These are phyloP conservation scores for Ceratosolen fusciceps DNA, from an alignment of 1,140 invertebrate genomes.

Conservation along the genomic window DNA sequence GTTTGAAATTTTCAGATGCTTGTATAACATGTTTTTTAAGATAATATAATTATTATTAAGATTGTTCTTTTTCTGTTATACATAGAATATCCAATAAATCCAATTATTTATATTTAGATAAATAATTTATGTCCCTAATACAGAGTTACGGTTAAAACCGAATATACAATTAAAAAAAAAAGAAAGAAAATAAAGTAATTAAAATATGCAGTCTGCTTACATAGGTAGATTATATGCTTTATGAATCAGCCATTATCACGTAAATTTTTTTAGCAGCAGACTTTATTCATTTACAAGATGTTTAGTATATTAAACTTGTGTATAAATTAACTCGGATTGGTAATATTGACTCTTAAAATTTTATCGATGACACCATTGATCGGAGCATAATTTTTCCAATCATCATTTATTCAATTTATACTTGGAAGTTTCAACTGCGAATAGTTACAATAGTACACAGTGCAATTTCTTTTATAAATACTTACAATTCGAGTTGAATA, in stretches of 20 bases:
- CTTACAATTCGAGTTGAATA: too few species aligned
- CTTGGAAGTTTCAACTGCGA: neutral
- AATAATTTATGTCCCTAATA: too few species aligned
- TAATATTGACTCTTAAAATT: constrained; percentile 45
- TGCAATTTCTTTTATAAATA: too few species aligned
- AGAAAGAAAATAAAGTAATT: neutral
- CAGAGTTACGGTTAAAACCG: too few species aligned
- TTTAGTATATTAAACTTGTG: neutral
- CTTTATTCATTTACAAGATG: neutral
- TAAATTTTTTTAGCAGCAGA: neutral
- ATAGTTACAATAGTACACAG: neutral
- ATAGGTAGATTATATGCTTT: neutral
- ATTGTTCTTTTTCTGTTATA: neutral
- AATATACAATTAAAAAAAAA: too few species aligned
- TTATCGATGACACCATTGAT: neutral
- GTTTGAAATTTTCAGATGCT: neutral
- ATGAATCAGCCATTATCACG: neutral
- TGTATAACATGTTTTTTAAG: too few species aligned
- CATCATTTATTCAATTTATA: constrained; percentile 26
- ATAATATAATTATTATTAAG: neutral
- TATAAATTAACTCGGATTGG: neutral
- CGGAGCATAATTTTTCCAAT: constrained; percentile 16
- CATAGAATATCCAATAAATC: too few species aligned
- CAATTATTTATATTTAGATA: too few species aligned
- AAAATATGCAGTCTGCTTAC: neutral